These are phyloP conservation scores for Pristionchus arcanus DNA, from an alignment of 2,888 invertebrate genomes.

Conservation along the genomic window DNA sequence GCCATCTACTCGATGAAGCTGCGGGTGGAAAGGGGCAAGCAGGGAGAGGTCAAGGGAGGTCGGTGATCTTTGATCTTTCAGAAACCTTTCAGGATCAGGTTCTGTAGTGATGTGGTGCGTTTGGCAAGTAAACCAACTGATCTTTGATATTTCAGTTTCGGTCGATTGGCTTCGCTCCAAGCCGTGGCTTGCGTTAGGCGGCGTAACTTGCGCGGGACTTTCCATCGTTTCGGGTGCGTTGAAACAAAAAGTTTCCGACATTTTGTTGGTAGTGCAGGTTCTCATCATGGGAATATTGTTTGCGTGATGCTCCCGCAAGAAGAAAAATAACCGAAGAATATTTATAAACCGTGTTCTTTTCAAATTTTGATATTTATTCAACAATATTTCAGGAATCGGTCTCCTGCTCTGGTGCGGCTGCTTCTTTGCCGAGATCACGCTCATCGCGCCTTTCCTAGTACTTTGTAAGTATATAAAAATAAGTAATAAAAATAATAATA, in stretches of 20 bases:
- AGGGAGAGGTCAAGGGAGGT: slow-evolving; percentile 54
- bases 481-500: slow-evolving; percentile 42
- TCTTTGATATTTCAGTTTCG: slow-evolving; percentile 61
- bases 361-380: neutral
- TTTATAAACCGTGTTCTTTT: no score
- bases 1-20: slow-evolving; percentile 70
- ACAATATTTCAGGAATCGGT: slow-evolving; percentile 87
- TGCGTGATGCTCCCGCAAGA: no score
- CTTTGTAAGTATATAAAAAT: slow-evolving; percentile 70
- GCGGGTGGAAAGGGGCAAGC: slow-evolving; percentile 46
- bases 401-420: slow-evolving; percentile 92
- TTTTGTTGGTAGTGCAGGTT: no score
- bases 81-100: no score
- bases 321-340: no score
- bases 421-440: slow-evolving; percentile 94
- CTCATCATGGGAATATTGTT: no score
- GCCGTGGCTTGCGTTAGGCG: slow-evolving; percentile 91
- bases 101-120: no score
- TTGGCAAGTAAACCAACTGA: no score
- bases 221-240: slow-evolving; percentile 84
- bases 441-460: slow-evolving; percentile 94
- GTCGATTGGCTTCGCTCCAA: slow-evolving; percentile 82
- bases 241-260: no score
- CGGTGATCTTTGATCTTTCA: neutral
- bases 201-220: slow-evolving; percentile 92